A percentile compares a stretch with the other conserved stretches of the same genome.
phyloP scores from a whole-genome alignment of 1,140 invertebrate genomes.

The Homalodisca vitripennis region DNA sequence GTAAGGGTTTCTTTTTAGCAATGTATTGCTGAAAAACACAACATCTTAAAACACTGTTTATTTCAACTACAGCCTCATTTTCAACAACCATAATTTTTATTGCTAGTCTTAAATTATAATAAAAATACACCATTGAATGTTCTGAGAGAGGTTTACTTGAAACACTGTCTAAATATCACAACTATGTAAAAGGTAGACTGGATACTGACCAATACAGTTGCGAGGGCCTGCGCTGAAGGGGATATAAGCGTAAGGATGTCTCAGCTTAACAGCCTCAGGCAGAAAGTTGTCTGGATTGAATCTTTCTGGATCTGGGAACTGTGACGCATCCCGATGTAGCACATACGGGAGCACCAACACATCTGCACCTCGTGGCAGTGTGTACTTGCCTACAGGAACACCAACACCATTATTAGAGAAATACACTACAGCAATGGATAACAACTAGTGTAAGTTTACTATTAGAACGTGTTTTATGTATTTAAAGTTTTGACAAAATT shows the following conservation, averaged over 20 bases:
- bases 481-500: too few relatives aligned
- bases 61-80: too few relatives aligned
- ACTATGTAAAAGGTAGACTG: not conserved
- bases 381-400: constrained; percentile 16
- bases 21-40: too few relatives aligned
- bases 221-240: constrained; percentile 57
- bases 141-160: too few relatives aligned
- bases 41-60: too few relatives aligned
- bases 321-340: constrained; percentile 53
- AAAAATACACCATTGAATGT: too few relatives aligned
- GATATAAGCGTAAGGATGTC: constrained; percentile 51
- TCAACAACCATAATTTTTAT: too few relatives aligned
- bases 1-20: too few relatives aligned
- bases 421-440: not conserved
- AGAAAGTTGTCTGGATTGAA: constrained; percentile 48
- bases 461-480: too few relatives aligned
- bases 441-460: not conserved
- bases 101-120: too few relatives aligned
- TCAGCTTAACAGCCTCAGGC: constrained; percentile 38
- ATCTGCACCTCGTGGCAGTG: constrained; percentile 28
- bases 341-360: constrained; percentile 41
- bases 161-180: not conserved
- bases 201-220: constrained; percentile 55
- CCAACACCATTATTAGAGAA: too few relatives aligned
- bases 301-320: constrained; percentile 44